phyloP scores from a whole-genome alignment of 2,797 vertebrate species.

The Semotilus atromaculatus region DNA sequence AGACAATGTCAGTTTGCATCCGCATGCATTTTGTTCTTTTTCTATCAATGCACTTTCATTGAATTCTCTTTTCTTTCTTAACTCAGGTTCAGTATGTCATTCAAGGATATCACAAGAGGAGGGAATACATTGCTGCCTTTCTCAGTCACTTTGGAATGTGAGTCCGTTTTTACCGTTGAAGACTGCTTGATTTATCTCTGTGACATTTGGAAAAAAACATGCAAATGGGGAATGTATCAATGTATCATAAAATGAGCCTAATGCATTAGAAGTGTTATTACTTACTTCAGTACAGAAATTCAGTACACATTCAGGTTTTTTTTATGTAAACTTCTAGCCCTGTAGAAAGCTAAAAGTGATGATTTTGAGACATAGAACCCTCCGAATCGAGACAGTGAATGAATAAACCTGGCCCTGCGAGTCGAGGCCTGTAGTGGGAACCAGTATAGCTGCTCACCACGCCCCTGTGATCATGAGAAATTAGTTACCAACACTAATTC shows the following conservation, averaged over 20 bases:
- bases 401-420: slow-evolving; percentile 4
- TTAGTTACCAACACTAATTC: slow-evolving; percentile 35
- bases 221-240: too few relatives aligned
- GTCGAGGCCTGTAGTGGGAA: neutral
- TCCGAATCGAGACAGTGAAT: neutral
- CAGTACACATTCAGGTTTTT: neutral
- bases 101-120: slow-evolving; percentile 98
- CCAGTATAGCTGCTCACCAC: slow-evolving; percentile 8
- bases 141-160: slow-evolving; percentile 99
- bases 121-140: slow-evolving; percentile 98
- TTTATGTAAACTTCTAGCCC: neutral
- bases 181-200: neutral
- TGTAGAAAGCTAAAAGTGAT: neutral
- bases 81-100: slow-evolving; percentile 96
- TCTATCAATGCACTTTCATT: neutral
- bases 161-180: slow-evolving; percentile 68
- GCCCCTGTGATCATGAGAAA: slow-evolving; percentile 17
- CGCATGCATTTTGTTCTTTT: neutral
- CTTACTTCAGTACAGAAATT: neutral
- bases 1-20: neutral
- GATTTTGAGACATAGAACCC: neutral
- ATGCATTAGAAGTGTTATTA: neutral
- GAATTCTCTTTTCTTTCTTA: neutral
- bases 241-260: neutral
- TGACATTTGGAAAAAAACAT: slow-evolving; percentile 11